Evolutionary conservation across 1,140 invertebrate genomes (phyloP), one percentile per base, ranked within the genome.

Genomic region (Heliconius congener): DNA sequence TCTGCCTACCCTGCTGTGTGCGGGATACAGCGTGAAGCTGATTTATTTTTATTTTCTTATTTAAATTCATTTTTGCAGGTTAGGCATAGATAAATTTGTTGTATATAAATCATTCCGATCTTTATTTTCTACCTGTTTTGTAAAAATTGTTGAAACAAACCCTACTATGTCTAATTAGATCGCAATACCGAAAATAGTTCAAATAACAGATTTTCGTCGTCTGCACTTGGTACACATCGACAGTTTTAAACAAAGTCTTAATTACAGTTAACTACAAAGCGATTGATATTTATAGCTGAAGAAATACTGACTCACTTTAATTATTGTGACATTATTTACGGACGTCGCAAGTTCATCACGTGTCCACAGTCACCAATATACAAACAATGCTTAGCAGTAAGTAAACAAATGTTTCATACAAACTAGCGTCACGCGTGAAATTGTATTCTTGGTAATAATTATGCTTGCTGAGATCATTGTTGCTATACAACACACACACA

Each of bases 231-330:
- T 6, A 57, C 8, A 9, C n/a, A 9, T 23, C 55, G 8, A 57
- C 2, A 6, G 55, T n/a, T 19, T 23, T 9, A 23, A 57, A n/a
- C 8, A 57, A 57, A 8, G 2, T 9, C n/a, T 57, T 57, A 57
- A 23, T 1, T 57, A 18, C 19, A 19, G 8, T 57, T 57, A 23
- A 23, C 9, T 57, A n/a, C 23, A 57, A n/a, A 16, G 11, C 13
- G 3, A 66, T 66, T 30, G 11, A 66, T 27, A 66, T 66, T 66
- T 27, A 66, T 27, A 30, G 23, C 23, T 3, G 9, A 27, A 11
- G 23, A 55, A 72, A 71, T n/a, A 30, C 71, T 55, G 76, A 72
- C 42, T 77, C 76, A 77, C n/a, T 66, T 71, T 46, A 60, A 75
- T 77, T 77, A 77, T 72, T 55, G 50, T 55, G 73, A 74, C 11